Conservation (phyloP, 2,888 invertebrate species). For the Anthophora plumipes region DNA sequence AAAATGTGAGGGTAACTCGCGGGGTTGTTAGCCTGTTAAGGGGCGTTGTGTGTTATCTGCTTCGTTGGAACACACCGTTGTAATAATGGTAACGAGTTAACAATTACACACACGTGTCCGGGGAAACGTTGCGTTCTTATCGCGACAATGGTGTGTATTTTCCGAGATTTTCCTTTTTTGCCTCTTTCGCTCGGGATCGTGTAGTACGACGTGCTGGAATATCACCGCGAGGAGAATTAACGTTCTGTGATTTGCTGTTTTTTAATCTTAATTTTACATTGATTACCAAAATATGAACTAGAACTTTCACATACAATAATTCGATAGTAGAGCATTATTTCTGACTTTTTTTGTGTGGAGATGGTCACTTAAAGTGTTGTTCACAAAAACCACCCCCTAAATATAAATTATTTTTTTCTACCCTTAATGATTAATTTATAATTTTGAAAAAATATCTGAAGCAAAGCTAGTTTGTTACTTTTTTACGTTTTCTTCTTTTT, state of each 20-base stretch:
- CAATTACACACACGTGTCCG: conserved; percentile 27
- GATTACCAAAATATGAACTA: no score
- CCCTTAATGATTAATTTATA: no score
- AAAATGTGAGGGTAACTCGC: neutral
- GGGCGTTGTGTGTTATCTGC: conserved; percentile 1
- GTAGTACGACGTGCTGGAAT: neutral
- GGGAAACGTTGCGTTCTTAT: conserved; percentile 7
- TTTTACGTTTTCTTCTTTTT: no score
- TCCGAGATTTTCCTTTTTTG: neutral
- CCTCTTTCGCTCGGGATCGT: neutral
- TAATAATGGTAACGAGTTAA: conserved; percentile 35
- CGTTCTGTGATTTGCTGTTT: neutral
- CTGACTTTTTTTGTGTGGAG: no score
- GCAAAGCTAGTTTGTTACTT: no score
- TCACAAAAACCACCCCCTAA: no score
- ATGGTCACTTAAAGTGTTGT: no score
- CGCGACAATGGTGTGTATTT: neutral
- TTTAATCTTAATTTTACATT: neutral
- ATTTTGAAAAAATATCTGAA: no score
- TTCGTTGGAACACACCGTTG: neutral
- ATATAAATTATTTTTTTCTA: no score
- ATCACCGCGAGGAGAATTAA: neutral
- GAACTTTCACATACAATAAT: no score
- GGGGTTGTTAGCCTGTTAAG: conserved; percentile 46
- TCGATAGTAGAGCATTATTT: no score